Evolutionary conservation across 2,888 invertebrate species (phyloP), one percentile per base, ranked within the genome.

Genomic region (Pollenia labialis): DNA sequence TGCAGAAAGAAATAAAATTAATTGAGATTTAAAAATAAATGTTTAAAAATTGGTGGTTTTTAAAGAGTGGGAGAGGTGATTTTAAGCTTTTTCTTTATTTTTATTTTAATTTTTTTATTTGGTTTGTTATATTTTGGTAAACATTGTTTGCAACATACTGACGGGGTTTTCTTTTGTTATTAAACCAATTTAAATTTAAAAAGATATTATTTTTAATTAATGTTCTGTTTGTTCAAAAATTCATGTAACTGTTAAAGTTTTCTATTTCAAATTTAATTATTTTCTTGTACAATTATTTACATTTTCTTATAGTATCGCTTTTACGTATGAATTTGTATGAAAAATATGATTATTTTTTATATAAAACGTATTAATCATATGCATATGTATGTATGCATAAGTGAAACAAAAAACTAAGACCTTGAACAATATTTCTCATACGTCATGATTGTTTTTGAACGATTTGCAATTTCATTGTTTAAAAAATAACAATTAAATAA

Each of bases 21-120:
- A 81, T 66, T 74, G 74, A 58, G 48, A 66, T 74, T 42, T 32
- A 81, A 54, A 62, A 42, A 81, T 56, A 69, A 69, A 66, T 42
- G 42, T 44, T 42, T 62, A 12, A 40, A 50, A 12, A 48, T 32
- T 32, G 4, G 16, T 46, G 46, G 11, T 69, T 40, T 54, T 52
- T 52, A 32, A 32, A 32, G 32, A 4, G 32, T 32, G 32, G 6
- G 32, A 32, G 40, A 0, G 6, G 10, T 42, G 32, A 12, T 4
- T 18, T 42, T 11, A 0, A 16, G 1, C 0, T 12, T 64, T 18
- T 18, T 46, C n/a, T 60, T 32, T 14, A 60, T 9, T 4, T 32
- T 40, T n/a, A n/a, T 3, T 40, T 3, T 0, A n/a, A 32, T 6
- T 32, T 32, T 32, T 32, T 6, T 32, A 32, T 32, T 32, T 32